Evolutionary conservation across 2,113 vertebrate species (phyloP), one percentile per base, ranked within the genome.

Genomic region (Menura novaehollandiae): DNA sequence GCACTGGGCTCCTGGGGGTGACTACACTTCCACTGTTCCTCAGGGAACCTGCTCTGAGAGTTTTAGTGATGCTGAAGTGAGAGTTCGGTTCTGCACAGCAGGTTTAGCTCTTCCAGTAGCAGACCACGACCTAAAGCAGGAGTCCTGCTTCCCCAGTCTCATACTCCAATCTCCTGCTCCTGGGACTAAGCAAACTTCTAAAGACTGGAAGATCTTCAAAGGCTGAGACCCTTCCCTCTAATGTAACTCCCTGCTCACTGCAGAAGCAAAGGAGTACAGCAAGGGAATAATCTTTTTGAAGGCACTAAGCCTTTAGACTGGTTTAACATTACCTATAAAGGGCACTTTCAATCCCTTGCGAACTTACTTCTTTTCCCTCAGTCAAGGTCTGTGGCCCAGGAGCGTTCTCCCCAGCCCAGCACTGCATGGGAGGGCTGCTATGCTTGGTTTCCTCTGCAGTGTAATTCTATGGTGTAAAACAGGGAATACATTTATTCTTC

Each of bases 181-280:
- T 47, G 30, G 7, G 3, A 6, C 49, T 47, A 22, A 68, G 56
- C 55, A 62, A 84, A 27, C 13, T 75, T 58, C 39, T 44, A 24
- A 78, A 51, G 43, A 73, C 53, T 49, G 0, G 5, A 13, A 63
- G 12, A 64, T 32, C 28, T 44, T 51, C 67, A 64, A 64, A 60
- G 1, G 0, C 2, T 3, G 21, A 62, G 64, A 66, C 10, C 9
- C 27, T 27, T 64, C 59, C 63, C 4, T 0, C 41, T 24, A 23
- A 32, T 10, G 22, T 32, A 60, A 72, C 21, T 64, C 43, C 26
- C 5, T 62, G 43, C 68, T 71, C 9, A 13, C 44, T 75, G 56
- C 2, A 12, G 47, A 52, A 74, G 37, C n/a, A 28, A 53, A 56
- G 47, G 52, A 46, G 58, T 16, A 33, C 6, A 58, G 58, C 62